Evolutionary conservation across 2,888 invertebrate species (phyloP), one percentile per base, ranked within the genome.

Genomic region (Eilema depressum): DNA sequence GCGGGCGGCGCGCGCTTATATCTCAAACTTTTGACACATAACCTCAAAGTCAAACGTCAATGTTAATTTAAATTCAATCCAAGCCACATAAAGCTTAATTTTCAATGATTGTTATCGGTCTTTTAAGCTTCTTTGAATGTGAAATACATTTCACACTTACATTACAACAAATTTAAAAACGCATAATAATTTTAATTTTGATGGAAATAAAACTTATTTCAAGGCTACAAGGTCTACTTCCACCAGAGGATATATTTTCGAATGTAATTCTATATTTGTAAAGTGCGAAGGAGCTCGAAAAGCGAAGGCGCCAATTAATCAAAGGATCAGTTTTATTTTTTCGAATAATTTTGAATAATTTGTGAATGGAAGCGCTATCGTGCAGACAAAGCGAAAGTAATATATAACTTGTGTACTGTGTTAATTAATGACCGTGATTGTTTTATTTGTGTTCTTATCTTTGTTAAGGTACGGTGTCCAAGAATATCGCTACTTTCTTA

Each of bases 321-420:
- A 91, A 87, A 81, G 76, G 68, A 68, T 70, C 81, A 81, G 84
- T 89, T 89, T 91, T 90, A 89, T 88, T 89, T 90, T 89, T 88
- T 89, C 79, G 84, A 86, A 86, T 89, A 89, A 90, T 91, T 90
- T 91, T 90, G 85, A 92, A 92, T 92, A 90, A 92, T 92, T 91
- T 91, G 91, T 92, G 89, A 92, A 92, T 90, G 89, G 85, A 83
- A 85, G 85, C 86, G 88, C 84, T 91, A 91, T 90, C 88, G 76
- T 76, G 79, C 71, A 81, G 84, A 87, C 86, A 84, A 82, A 80
- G 76, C 85, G 83, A 85, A 81, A 83, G 86, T 90, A 84, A 90
- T 92, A 92, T 92, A 93, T 91, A 88, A 86, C 85, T 84, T 84
- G 85, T 88, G 85, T 87, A 81, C 85, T 85, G 78, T 80, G 83